These are phyloP conservation scores for Andrena minutula DNA, from an alignment of 2,888 invertebrate genomes.

Conservation along the genomic window DNA sequence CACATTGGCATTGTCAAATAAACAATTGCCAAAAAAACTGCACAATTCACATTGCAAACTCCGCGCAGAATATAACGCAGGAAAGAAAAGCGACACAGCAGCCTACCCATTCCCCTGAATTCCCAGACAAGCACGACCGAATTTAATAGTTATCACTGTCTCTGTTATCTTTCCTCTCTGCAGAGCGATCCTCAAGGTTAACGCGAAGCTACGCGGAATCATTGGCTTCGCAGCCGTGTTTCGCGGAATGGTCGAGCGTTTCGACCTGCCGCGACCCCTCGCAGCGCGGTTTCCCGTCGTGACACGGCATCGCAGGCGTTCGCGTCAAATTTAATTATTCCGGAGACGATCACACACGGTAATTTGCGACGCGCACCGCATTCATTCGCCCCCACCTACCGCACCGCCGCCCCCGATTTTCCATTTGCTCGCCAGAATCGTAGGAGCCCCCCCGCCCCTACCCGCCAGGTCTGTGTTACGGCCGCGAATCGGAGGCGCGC, in stretches of 20 bases:
- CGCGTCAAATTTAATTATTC: conserved; percentile 81
- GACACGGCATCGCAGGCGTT: conserved; percentile 65
- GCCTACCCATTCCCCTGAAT: background rate
- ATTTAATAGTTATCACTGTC: background rate
- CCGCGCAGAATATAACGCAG: background rate
- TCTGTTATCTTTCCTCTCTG: background rate
- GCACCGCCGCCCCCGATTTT: conserved; percentile 25
- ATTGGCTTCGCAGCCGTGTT: background rate
- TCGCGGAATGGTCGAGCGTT: conserved; percentile 12
- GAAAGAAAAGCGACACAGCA: background rate
- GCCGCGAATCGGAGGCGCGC: conserved; percentile 23
- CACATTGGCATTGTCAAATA: too few relatives aligned
- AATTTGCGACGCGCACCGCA: conserved; percentile 72
- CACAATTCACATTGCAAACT: background rate
- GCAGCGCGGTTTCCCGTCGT: conserved; percentile 29
- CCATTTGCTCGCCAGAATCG: conserved; percentile 52
- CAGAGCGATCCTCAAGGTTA: background rate
- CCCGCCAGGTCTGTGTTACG: background rate
- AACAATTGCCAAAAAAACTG: background rate
- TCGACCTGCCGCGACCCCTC: background rate
- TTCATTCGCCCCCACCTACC: conserved; percentile 24
- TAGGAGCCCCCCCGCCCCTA: background rate
- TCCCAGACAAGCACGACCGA: background rate
- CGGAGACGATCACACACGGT: conserved; percentile 76
- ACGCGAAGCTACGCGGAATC: background rate